These are phyloP conservation scores for Brachylomia viminalis DNA, from an alignment of 2,888 invertebrate species.

Conservation along the genomic window DNA sequence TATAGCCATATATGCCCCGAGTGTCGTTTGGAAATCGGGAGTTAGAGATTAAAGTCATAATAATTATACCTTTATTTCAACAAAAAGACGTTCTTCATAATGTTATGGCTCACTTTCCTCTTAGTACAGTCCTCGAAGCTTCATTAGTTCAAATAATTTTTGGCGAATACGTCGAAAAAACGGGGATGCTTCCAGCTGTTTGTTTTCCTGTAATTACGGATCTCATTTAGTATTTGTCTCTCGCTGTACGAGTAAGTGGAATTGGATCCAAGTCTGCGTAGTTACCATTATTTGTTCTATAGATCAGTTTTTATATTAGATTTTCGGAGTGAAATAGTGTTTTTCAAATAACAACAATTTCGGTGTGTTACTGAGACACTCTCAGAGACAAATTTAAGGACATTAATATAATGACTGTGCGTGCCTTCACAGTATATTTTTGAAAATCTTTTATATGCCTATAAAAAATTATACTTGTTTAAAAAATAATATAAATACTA, in stretches of 20 bases:
- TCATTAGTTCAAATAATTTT: conserved; percentile 8
- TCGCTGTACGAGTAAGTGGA: conserved; percentile 5
- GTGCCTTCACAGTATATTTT: too few relatives aligned
- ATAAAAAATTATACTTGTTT: too few relatives aligned
- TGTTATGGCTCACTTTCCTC: not conserved
- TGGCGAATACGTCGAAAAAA: not conserved
- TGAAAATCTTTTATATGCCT: too few relatives aligned
- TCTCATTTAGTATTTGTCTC: conserved; percentile 37
- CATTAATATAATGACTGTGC: too few relatives aligned
- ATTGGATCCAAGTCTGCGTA: conserved; percentile 11
- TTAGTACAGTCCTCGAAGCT: not conserved
- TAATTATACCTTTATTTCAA: not conserved
- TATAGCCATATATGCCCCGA: not conserved
- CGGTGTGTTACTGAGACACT: too few relatives aligned
- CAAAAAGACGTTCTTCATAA: not conserved
- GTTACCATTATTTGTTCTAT: conserved; percentile 16
- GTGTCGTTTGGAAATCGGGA: not conserved
- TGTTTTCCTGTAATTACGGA: conserved; percentile 47
- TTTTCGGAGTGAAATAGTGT: not conserved
- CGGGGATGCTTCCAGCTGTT: conserved; percentile 1
- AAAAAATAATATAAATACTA: too few relatives aligned
- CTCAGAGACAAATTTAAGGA: too few relatives aligned
- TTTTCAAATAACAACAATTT: not conserved
- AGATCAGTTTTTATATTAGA: not conserved
- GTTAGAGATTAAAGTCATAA: not conserved